Base-by-base conservation (phyloP, 2,888 invertebrate species). In the Seira ritae region DNA sequence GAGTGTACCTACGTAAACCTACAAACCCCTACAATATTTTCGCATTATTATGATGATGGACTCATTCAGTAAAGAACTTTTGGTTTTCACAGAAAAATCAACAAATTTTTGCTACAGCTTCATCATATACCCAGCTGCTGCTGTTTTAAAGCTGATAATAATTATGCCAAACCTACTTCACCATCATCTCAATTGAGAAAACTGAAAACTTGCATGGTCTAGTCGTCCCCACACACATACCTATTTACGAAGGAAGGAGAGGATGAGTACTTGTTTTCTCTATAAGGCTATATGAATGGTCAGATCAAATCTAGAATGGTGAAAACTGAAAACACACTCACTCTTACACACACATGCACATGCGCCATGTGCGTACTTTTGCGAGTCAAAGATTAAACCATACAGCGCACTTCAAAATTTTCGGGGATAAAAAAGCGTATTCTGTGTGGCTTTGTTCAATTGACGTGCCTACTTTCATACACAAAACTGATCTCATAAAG, bases 381-480 rank as follows among this genome's bases (percentile, higher is more conserved):
- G 31, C 8, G 20, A 62, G 62, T 62, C 62, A 62, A 62, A 62
- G 62, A 2, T 62, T 19, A 62, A 62, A 62, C 20, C 62, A 22
- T 62, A 62, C 20, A 22, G 22, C 4, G 22, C 62, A 62, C 22
- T 3, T 62, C 1, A 62, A 62, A 22, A 19, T 20, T 62, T 62
- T 62, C 62, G 22, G 62, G 62, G 20, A 62, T 62, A 62, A 62
- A 62, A 62, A 71, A 71, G 55, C 71, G 24, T 55, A 31, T 71
- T 24, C n/a, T 20, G 22, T 24, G 37, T 37, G 46, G 70, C 46
- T 70, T 70, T 46, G 50, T 37, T 37, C 70, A 46, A 37, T 8
- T 31, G 24, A 19, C 31, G 37, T 37, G 31, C 17, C 17, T 37
- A 68, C 23, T 23, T 23, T 12, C 12, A 22, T 19, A 70, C 37